Base-by-base conservation (phyloP, 1,140 invertebrate genomes). In the Psilanteris sp. region DNA sequence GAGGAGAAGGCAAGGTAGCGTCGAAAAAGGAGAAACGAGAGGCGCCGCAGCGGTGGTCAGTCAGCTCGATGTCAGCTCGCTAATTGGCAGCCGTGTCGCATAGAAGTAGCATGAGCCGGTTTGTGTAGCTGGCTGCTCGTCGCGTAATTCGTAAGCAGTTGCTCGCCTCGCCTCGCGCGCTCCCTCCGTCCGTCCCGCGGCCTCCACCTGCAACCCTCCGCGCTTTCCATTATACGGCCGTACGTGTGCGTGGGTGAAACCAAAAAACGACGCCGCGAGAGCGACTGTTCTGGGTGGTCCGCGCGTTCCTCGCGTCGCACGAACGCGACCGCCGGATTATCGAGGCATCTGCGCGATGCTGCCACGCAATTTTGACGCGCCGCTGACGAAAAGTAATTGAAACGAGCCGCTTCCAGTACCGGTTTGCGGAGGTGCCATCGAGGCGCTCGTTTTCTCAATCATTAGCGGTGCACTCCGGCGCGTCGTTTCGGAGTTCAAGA, bases 51-150 rank as follows among this genome's bases (percentile, higher is more conserved):
- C 79, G 84, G 84, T 86, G 83, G 85, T 85, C 85, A 85, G 83
- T 84, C 83, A 85, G 83, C 62, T 82, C 84, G 82, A 85, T 87
- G 84, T 87, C 85, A 86, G 82, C 50, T 77, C 79, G 79, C 86
- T 88, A 88, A 88, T 88, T 88, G 85, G 85, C 85, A 88, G 80
- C 83, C 85, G 80, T 87, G 86, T 87, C 85, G 81, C 83, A 82
- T 83, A 84, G 81, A 82, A 77, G 79, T 81, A 85, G 80, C 79
- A 80, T 79, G 79, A 85, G 85, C 84, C 84, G 83, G 85, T 86
- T 87, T 85, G 46, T 75, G 70, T 54, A 50, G 62, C 52, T 61
- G 52, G 55, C 68, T 77, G 57, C 73, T 81, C 80, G 77, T 85
- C 83, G 83, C 84, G 84, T 87, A 87, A 87, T 87, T 87, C 86